A percentile compares a stretch with the other conserved stretches of the same genome.
Conservation (phyloP, 2,113 vertebrate species). For the Eulacestoma nigropectus region DNA sequence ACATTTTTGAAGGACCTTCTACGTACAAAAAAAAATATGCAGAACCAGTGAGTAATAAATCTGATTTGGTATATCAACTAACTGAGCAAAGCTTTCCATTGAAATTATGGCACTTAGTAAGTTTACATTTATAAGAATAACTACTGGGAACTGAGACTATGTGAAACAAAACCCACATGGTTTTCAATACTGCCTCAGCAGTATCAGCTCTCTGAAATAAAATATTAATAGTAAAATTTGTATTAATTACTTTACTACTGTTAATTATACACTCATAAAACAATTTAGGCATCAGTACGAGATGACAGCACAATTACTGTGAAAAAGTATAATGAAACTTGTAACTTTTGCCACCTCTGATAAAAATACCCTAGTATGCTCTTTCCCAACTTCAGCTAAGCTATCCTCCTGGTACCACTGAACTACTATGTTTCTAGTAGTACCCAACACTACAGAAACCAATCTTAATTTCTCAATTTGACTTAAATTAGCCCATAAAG, state of each 20-base stretch:
- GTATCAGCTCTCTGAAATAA: neutral
- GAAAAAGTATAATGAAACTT: slow-evolving; percentile 22
- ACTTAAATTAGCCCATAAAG: slow-evolving; percentile 15
- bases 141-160: neutral
- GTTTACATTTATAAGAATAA: neutral
- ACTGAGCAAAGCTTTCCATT: neutral
- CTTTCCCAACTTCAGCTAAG: neutral
- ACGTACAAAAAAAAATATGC: neutral
- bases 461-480: slow-evolving; percentile 26
- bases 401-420: neutral
- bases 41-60: neutral
- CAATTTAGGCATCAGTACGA: neutral
- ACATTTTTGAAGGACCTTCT: neutral
- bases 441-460: neutral
- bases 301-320: neutral
- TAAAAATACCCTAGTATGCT: neutral
- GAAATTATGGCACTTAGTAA: neutral
- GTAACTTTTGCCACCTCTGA: neutral
- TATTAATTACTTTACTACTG: neutral
- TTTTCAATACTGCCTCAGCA: neutral
- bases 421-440: neutral
- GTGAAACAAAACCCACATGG: neutral
- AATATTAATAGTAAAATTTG: neutral
- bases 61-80: neutral
- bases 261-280: neutral